Evolutionary conservation across 2,113 vertebrate species (phyloP), one percentile per base, ranked within the genome.

Genomic region (Cinclus cinclus): DNA sequence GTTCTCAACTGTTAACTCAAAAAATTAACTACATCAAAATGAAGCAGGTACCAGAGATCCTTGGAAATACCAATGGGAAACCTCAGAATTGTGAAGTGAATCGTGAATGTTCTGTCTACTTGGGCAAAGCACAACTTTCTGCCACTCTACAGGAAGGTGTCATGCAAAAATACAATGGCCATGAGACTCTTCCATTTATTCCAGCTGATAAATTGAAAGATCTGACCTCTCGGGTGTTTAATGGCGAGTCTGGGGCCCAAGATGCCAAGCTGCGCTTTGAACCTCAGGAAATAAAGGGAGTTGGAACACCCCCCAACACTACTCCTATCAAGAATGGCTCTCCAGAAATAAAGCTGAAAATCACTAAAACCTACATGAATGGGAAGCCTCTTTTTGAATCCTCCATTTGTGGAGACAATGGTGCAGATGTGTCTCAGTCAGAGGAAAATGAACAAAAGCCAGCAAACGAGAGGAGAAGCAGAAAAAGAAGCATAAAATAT

Each of bases 351-450:
- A 99, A 99, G 90, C 98, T 98, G 91, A 98, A 98, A 79, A 98
- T 99, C 96, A 99, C 99, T 68, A 99, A 99, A 94, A 99, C 98
- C 64, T 98, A 99, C 75, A 98, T 98, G 97, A 98, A 99, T 23
- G 97, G 97, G 90, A 99, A 98, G 39, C 98, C 98, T 53, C 96
- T 97, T 14, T 99, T 99, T 31, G 99, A 99, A 21, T 98, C 98
- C 22, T 98, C 98, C 52, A 98, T 98, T 58, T 98, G 98, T 87
- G 98, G 98, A 41, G 98, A 98, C 35, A 95, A 94, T 65, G 98
- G 98, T 37, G 98, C 98, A 31, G 97, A 97, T 24, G 82, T 95
- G 59, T 90, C 97, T 55, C 98, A 94, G 44, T 68, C 95, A 1
- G 97, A 97, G 86, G 97, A 98, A 39, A 95, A 97, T 14, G 98